Base-by-base conservation (phyloP, 37 sponge, comb jelly and placozoan genomes). In the Geodia barretti region DNA sequence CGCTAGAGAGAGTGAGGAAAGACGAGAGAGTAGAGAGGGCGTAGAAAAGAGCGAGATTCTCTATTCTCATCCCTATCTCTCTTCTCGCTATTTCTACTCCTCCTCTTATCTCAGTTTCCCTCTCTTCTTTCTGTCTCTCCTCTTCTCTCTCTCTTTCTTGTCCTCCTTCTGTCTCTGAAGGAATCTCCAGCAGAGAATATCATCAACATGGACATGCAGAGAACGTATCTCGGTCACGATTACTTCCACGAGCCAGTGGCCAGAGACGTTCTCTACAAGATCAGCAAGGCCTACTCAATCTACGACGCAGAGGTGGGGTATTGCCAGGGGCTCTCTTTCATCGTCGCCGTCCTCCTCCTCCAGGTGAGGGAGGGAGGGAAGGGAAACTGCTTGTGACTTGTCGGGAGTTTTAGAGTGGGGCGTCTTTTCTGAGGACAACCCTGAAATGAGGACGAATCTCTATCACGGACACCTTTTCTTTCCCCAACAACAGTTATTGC, bases 301-400 rank as follows among this genome's bases (percentile, higher is more conserved):
- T 97, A 97, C 62, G 97, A 97, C 70, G 82, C 63, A 34, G 95
- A 96, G 86, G 91, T 98, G 24, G 99, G 99, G 28, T 98, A 98
- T 88, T 98, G 97, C 39, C 99, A 98, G 70, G 99, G 99, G 34
- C 80, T 98, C 73, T 96, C 97, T 11, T 96, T 98, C 90, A 91
- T 98, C 64, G 89, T 84, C 7, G 99, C 99, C 35, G 97, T 94
- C 17, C 80, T 98, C 26, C 41, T 98, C 36, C 70, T 98, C 28
- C 97, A 98, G 87, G 92, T 96, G 30, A 41, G 83, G 7, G 31
- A 1, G 30, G 29, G 68, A 23, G 65, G 29, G 8, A 24, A 26
- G n/a, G 5, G 65, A 21, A 2, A 47, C 11, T 7, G 54, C 11
- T 47, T 47, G 54, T 47, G 54, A 14, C 54, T 47, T 47, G 54